Evolutionary conservation across 2,797 vertebrate genomes (phyloP).

Genomic region (Microctenopoma lineatum): DNA sequence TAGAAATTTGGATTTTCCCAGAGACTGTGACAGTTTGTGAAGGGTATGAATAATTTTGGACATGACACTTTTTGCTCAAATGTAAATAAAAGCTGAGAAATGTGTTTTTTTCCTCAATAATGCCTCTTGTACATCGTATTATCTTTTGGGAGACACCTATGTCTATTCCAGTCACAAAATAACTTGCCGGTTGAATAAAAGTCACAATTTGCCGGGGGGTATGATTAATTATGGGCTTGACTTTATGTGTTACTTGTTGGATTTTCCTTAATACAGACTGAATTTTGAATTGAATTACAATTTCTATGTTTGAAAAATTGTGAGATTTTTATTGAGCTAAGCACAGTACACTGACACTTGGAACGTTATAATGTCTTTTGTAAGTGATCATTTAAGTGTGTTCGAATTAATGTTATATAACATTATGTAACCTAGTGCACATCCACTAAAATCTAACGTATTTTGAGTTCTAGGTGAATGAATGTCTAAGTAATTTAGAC

Average conservation of each 20-base stretch:
- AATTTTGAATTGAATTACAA: neutral
- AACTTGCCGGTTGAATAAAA: no score
- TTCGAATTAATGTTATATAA: constrained; percentile 8
- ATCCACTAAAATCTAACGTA: neutral
- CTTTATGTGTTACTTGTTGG: constrained; percentile 51
- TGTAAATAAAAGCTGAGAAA: no score
- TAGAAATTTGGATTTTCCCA: no score
- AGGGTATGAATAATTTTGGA: no score
- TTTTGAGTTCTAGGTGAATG: constrained; percentile 1
- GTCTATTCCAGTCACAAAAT: no score
- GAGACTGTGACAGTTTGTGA: no score
- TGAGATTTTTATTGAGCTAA: constrained; percentile 3
- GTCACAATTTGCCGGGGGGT: no score
- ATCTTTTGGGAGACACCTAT: no score
- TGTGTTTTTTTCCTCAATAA: no score
- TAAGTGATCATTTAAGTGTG: constrained; percentile 2
- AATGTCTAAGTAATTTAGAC: neutral
- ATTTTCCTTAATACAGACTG: constrained; percentile 19
- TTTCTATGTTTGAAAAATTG: neutral
- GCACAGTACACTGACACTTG: neutral
- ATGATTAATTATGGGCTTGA: no score
- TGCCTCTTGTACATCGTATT: no score
- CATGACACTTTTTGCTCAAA: no score
- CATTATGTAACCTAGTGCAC: constrained; percentile 8
- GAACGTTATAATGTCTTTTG: constrained; percentile 15